phyloP scores from a whole-genome alignment of 2,113 vertebrate species.

The Azemiops feae region DNA sequence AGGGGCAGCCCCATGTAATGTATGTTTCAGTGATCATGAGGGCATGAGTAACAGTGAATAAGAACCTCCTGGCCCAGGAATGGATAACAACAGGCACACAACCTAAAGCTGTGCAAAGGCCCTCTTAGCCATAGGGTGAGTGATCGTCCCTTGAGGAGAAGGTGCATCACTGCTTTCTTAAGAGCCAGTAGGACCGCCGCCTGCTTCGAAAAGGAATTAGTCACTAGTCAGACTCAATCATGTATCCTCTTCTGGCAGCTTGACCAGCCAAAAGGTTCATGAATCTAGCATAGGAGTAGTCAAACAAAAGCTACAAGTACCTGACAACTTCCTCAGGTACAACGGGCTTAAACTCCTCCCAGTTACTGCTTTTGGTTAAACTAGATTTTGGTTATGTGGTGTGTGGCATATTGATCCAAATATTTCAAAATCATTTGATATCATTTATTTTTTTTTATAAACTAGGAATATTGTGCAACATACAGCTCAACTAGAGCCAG shows the following conservation, averaged over 20 bases:
- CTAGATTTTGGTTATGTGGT: neutral
- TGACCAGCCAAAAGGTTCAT: neutral
- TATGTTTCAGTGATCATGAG: neutral
- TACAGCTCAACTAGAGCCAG: neutral
- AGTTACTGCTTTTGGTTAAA: neutral
- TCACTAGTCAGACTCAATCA: neutral
- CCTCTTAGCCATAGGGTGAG: neutral
- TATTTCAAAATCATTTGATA: neutral
- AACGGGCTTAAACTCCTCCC: neutral
- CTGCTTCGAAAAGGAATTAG: neutral
- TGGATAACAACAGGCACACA: neutral
- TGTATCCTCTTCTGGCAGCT: neutral
- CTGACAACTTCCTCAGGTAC: neutral
- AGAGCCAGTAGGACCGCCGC: neutral
- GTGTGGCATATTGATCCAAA: neutral
- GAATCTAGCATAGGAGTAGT: neutral
- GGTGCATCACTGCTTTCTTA: neutral
- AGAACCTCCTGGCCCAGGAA: neutral
- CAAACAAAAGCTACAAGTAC: neutral
- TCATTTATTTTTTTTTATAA: neutral
- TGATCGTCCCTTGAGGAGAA: neutral
- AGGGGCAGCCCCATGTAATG: neutral
- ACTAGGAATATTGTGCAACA: neutral
- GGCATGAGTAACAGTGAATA: neutral
- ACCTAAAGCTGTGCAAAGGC: neutral